These are phyloP conservation scores for Eulithis testata DNA, from an alignment of 2,888 invertebrate genomes.

Conservation along the genomic window DNA sequence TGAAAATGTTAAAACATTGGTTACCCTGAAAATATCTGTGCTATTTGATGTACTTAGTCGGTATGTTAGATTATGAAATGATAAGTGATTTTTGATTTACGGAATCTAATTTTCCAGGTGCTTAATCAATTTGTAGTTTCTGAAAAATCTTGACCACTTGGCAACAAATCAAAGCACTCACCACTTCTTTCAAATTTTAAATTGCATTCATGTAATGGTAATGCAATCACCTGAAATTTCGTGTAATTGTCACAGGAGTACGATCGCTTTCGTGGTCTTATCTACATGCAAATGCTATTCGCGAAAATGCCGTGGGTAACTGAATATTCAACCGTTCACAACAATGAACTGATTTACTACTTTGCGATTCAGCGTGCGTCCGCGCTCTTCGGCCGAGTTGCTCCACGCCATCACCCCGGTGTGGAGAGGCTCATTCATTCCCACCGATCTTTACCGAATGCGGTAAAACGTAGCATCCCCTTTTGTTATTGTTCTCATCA, in stretches of 20 bases:
- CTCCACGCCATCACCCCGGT: conserved; percentile 54
- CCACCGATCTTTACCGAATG: conserved; percentile 57
- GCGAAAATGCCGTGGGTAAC: conserved; percentile 60
- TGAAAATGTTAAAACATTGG: too few relatives aligned
- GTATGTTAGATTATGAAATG: too few relatives aligned
- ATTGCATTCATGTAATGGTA: conserved; percentile 2
- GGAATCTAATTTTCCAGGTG: too few relatives aligned
- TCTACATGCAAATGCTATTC: conserved; percentile 63
- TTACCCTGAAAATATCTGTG: too few relatives aligned
- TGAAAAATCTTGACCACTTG: not conserved
- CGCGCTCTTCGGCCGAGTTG: conserved; percentile 63
- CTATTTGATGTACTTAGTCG: too few relatives aligned
- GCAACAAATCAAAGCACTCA: not conserved
- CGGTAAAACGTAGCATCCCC: conserved; percentile 44
- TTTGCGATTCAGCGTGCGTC: conserved; percentile 75
- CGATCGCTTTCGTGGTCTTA: conserved; percentile 51
- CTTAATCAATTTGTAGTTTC: too few relatives aligned
- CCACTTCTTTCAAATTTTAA: conserved; percentile 1
- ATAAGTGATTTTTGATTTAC: too few relatives aligned
- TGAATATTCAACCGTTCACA: conserved; percentile 70
- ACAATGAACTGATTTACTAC: conserved; percentile 75
- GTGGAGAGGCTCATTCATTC: conserved; percentile 51
- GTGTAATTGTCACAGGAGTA: conserved; percentile 39
- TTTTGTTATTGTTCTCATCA: conserved; percentile 55
- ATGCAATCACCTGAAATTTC: conserved; percentile 14